Evolutionary conservation across 2,888 invertebrate species (phyloP), one percentile per base, ranked within the genome.

Genomic region (Deilephila porcellus): DNA sequence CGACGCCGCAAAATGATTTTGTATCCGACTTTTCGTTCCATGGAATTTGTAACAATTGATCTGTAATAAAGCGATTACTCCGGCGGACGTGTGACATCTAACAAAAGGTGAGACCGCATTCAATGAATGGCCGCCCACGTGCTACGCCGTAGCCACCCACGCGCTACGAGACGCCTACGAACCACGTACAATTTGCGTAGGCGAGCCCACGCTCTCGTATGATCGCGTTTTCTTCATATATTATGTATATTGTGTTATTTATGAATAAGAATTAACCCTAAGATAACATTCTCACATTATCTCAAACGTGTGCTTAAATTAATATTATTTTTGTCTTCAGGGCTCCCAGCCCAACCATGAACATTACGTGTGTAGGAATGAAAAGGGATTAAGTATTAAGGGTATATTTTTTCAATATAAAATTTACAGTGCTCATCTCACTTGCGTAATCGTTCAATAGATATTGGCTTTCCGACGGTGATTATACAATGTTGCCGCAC

Each of bases 61-160:
- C 45, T 25, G 17, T 67, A 45, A 45, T 67, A 67, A 67, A 7
- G 45, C 34, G 20, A 34, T 71, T 34, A 34, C 37, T 25, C 20
- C 45, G 34, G 17, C n/a, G n/a, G 19, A 64, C 37, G 45, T 25
- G 52, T 67, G 25, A 25, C 37, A 62, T 20, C 11, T 17, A 45
- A 45, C 52, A 67, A 8, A 56, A 67, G 25, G 67, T 67, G 45
- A 67, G 45, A 67, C 67, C 52, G 52, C 67, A 67, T 25, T 17
- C 56, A 32, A 83, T 84, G 86, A 88, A 88, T 88, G 86, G 78
- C 79, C 84, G 77, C 86, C 88, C 79, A 88, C 89, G 79, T 80
- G 77, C 82, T 84, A 86, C 83, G 82, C 25, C 81, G 82, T 80
- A 80, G 74, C 72, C 84, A 79, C 86, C 87, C 79, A 88, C 90